Evolutionary conservation across 2,888 invertebrate species (phyloP).

Genomic region (Axea sp.): DNA sequence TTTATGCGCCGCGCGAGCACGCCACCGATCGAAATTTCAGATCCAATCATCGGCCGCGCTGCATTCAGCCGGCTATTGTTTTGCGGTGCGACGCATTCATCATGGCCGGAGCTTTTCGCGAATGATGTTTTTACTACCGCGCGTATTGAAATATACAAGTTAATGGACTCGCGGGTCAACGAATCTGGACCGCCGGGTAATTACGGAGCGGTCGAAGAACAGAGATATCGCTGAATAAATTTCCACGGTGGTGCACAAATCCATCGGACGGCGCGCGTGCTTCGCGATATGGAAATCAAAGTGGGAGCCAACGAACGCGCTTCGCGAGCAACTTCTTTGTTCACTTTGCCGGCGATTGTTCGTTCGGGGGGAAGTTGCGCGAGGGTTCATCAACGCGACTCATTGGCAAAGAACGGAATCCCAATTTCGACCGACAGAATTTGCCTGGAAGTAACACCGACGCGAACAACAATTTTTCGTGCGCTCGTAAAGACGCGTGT

Average conservation of each 20-base stretch:
- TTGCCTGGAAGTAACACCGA: too few relatives aligned
- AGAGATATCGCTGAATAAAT: slow-evolving; percentile 4
- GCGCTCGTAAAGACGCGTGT: too few relatives aligned
- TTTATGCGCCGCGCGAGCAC: slow-evolving; percentile 71
- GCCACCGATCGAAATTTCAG: slow-evolving; percentile 60
- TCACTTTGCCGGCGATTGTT: slow-evolving; percentile 19
- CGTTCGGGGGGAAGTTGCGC: neutral
- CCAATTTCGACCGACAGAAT: too few relatives aligned
- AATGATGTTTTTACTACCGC: slow-evolving; percentile 37
- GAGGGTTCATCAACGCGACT: too few relatives aligned
- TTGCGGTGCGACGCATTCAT: slow-evolving; percentile 37
- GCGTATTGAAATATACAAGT: slow-evolving; percentile 34
- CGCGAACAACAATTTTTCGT: too few relatives aligned
- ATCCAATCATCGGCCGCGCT: slow-evolving; percentile 52
- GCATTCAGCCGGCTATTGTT: slow-evolving; percentile 49
- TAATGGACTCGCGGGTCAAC: slow-evolving; percentile 40
- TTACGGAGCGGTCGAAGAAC: slow-evolving; percentile 21
- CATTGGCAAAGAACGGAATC: too few relatives aligned
- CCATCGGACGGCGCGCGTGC: slow-evolving; percentile 20
- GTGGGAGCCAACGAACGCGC: slow-evolving; percentile 21
- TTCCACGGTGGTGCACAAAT: too few relatives aligned
- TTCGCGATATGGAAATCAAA: slow-evolving; percentile 38
- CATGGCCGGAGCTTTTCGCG: slow-evolving; percentile 41
- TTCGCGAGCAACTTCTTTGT: slow-evolving; percentile 33
- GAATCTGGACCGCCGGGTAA: slow-evolving; percentile 32